Evolutionary conservation across 2,113 vertebrate species (phyloP).

Genomic region (Hippoglossus stenolepis): DNA sequence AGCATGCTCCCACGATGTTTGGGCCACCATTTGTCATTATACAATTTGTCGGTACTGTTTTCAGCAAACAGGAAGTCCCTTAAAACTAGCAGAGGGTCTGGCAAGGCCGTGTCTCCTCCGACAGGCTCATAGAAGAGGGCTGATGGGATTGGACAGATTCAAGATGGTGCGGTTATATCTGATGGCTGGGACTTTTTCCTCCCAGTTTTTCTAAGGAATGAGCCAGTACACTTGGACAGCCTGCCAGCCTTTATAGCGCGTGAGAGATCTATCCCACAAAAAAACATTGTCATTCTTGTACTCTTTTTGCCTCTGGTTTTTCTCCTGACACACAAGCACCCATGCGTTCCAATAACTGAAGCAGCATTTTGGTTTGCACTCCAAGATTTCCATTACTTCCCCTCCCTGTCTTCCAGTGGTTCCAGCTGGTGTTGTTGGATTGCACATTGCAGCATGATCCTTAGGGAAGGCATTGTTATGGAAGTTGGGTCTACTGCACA

Average conservation of each 20-base stretch:
- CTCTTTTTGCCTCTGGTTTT: slow-evolving; percentile 69
- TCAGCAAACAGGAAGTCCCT: slow-evolving; percentile 80
- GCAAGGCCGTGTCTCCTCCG: slow-evolving; percentile 60
- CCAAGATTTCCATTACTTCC: slow-evolving; percentile 68
- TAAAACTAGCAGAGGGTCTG: slow-evolving; percentile 64
- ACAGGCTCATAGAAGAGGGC: slow-evolving; percentile 48
- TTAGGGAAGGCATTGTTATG: slow-evolving; percentile 72
- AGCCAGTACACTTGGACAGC: slow-evolving; percentile 64
- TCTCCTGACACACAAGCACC: slow-evolving; percentile 64
- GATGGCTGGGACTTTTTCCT: slow-evolving; percentile 69
- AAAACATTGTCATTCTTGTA: slow-evolving; percentile 73
- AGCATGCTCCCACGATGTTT: slow-evolving; percentile 67
- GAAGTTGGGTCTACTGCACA: slow-evolving; percentile 74
- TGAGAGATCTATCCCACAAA: slow-evolving; percentile 70
- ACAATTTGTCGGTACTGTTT: slow-evolving; percentile 77
- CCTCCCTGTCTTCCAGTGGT: slow-evolving; percentile 72
- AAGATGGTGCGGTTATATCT: slow-evolving; percentile 79
- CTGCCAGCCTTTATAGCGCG: slow-evolving; percentile 57
- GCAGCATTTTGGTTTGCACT: slow-evolving; percentile 66
- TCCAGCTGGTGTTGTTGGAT: slow-evolving; percentile 76
- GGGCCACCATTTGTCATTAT: slow-evolving; percentile 79
- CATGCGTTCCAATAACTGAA: slow-evolving; percentile 69
- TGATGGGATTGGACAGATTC: slow-evolving; percentile 79
- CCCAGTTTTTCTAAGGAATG: slow-evolving; percentile 46
- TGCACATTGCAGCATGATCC: slow-evolving; percentile 68